Conservation (phyloP, 2,888 invertebrate species). For the Apodemia mormo region DNA sequence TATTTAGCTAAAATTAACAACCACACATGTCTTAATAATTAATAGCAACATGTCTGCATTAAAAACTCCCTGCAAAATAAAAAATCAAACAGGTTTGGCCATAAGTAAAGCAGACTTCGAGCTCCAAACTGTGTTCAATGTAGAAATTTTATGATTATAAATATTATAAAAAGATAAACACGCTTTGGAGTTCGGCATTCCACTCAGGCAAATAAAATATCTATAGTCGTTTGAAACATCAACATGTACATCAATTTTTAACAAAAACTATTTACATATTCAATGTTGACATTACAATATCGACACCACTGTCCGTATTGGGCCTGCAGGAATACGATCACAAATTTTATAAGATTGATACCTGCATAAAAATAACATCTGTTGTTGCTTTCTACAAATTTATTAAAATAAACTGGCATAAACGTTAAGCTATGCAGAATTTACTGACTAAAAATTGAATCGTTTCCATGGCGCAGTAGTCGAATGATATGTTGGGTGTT, state of each 20-base stretch:
- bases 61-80: conserved; percentile 27
- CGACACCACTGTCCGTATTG: conserved; percentile 47
- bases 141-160: conserved; percentile 12
- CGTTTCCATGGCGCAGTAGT: conserved; percentile 25
- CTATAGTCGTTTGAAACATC: conserved; percentile 64
- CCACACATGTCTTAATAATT: conserved; percentile 1
- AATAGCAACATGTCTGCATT: conserved; percentile 25
- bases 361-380: background rate
- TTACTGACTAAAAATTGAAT: background rate
- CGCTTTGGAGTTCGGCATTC: conserved; percentile 28
- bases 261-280: conserved; percentile 71
- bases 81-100: conserved; percentile 17
- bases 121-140: background rate
- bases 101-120: background rate
- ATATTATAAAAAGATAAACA: conserved; percentile 15
- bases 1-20: conserved; percentile 54
- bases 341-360: background rate
- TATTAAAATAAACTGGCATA: too few species aligned
- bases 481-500: conserved; percentile 67
- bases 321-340: background rate
- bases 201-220: conserved; percentile 43
- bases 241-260: conserved; percentile 76
- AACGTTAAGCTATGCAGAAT: background rate
- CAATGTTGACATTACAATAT: conserved; percentile 63
- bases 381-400: too few species aligned